phyloP scores from a whole-genome alignment of 2,888 invertebrate species.

The Aproaerema taeniolella region DNA sequence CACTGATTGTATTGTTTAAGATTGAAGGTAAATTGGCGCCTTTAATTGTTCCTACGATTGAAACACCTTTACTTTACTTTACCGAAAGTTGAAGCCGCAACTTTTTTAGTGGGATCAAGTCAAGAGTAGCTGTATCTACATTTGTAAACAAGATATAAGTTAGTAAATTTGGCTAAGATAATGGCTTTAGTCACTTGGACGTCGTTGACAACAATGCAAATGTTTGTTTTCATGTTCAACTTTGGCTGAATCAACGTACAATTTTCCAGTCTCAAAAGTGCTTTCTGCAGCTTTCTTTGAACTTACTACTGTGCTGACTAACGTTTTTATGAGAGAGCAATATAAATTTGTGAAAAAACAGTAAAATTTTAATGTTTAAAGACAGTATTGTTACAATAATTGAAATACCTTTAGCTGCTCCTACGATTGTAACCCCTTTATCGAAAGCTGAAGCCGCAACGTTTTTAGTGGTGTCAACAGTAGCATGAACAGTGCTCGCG shows the following conservation, averaged over 20 bases:
- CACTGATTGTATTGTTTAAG: neutral
- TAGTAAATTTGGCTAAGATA: too few species aligned
- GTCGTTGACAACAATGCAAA: neutral
- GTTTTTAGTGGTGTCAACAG: constrained; percentile 44
- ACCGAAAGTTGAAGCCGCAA: constrained; percentile 39
- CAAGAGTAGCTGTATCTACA: constrained; percentile 42
- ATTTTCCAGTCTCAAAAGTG: constrained; percentile 49
- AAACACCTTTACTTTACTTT: constrained; percentile 42
- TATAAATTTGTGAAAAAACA: neutral
- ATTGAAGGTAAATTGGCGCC: constrained; percentile 24
- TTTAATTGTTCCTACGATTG: constrained; percentile 39
- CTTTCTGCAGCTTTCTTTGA: constrained; percentile 62
- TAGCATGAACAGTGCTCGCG: constrained; percentile 30
- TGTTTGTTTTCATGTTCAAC: too few species aligned
- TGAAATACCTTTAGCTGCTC: constrained; percentile 37
- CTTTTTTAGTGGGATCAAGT: constrained; percentile 45
- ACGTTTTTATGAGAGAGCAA: constrained; percentile 41
- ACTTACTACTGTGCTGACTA: constrained; percentile 54
- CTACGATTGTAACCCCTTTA: constrained; percentile 33
- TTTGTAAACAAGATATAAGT: constrained; percentile 18
- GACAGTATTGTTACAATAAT: too few species aligned
- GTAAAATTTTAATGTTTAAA: too few species aligned
- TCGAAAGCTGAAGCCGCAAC: constrained; percentile 39
- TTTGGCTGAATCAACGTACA: constrained; percentile 51
- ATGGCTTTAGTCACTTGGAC: too few species aligned